These are phyloP conservation scores for Drosophila putrida DNA, from an alignment of 2,888 invertebrate genomes.

Conservation along the genomic window DNA sequence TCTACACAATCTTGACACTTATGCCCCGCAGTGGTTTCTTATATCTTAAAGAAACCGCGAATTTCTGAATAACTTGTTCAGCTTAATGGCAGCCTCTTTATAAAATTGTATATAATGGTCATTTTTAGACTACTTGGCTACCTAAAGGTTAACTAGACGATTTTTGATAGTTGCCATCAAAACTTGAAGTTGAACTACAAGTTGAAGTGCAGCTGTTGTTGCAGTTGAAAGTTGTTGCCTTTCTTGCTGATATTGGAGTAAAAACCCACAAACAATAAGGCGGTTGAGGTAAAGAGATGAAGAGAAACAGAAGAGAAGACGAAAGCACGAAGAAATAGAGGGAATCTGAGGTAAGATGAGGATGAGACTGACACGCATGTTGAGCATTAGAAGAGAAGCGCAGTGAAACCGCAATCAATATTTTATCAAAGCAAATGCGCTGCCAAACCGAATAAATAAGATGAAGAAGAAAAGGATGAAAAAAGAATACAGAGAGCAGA, in stretches of 20 bases:
- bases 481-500: not conserved
- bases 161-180: conserved; percentile 53
- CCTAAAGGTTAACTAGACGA: conserved; percentile 45
- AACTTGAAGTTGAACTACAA: conserved; percentile 36
- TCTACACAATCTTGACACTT: too few relatives aligned
- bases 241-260: conserved; percentile 25
- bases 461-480: conserved; percentile 18
- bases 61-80: too few relatives aligned
- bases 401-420: conserved; percentile 72
- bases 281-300: conserved; percentile 17
- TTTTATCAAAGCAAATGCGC: conserved; percentile 72
- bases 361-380: conserved; percentile 62
- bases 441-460: conserved; percentile 35
- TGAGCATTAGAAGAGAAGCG: conserved; percentile 60
- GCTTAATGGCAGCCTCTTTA: too few relatives aligned
- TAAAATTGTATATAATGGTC: not conserved
- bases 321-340: not conserved
- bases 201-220: conserved; percentile 30
- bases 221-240: conserved; percentile 13
- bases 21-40: too few relatives aligned
- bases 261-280: conserved; percentile 61
- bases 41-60: too few relatives aligned
- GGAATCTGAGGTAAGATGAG: not conserved
- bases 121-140: not conserved
- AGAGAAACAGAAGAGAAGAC: conserved; percentile 1